These are phyloP conservation scores for Philereme vetulata DNA, from an alignment of 2,888 invertebrate genomes.

Conservation along the genomic window DNA sequence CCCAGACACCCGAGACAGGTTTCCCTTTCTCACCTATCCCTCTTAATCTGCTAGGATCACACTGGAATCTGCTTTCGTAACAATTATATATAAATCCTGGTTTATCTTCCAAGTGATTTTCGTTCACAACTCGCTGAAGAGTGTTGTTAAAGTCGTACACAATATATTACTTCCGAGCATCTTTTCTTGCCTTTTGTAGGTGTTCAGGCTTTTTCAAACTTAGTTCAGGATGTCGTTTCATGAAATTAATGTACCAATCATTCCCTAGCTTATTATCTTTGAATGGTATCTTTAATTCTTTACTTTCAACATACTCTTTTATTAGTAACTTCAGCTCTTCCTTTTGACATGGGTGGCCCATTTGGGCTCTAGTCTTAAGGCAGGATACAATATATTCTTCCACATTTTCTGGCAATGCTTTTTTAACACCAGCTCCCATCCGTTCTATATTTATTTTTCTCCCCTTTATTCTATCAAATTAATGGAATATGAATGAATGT, in stretches of 20 bases:
- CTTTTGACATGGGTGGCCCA: conserved; percentile 22
- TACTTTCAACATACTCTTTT: conserved; percentile 22
- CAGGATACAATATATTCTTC: too few relatives aligned
- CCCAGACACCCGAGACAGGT: conserved; percentile 13
- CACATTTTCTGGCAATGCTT: conserved; percentile 11
- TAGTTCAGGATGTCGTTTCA: too few relatives aligned
- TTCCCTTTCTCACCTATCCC: conserved; percentile 14
- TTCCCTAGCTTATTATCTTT: conserved; percentile 27
- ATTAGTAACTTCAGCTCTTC: conserved; percentile 22
- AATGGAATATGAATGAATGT: too few relatives aligned
- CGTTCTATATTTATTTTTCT: too few relatives aligned
- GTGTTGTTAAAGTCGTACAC: conserved; percentile 13
- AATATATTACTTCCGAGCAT: conserved; percentile 9
- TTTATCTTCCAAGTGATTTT: conserved; percentile 13
- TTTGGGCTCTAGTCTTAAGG: too few relatives aligned
- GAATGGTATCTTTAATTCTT: conserved; percentile 18
- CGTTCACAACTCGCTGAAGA: conserved; percentile 7
- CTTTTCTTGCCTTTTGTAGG: not conserved
- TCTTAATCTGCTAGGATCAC: too few relatives aligned
- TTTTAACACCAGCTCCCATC: conserved; percentile 18
- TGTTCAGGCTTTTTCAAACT: too few relatives aligned
- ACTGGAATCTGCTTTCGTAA: not conserved
- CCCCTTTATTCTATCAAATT: too few relatives aligned
- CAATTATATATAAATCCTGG: conserved; percentile 14
- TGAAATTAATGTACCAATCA: conserved; percentile 4